These are phyloP conservation scores for Zootermopsis nevadensis DNA, from an alignment of 2,888 invertebrate genomes.

Conservation along the genomic window DNA sequence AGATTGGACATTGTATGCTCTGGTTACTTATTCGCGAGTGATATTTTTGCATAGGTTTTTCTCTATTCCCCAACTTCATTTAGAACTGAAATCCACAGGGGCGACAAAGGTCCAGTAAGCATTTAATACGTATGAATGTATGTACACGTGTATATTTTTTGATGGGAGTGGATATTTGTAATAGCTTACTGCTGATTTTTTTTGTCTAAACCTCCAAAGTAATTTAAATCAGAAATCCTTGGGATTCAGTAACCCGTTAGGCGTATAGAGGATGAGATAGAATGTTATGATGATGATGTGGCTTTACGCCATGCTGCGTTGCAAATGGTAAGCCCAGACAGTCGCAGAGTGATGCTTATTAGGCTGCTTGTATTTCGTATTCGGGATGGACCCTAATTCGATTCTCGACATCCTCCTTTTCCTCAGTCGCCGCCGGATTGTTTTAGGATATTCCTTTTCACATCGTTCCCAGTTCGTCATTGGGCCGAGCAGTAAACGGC, in stretches of 20 bases:
- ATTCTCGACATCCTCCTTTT: no score
- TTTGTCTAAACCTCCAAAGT: not conserved
- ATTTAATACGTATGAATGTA: not conserved
- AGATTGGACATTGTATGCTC: no score
- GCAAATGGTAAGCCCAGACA: no score
- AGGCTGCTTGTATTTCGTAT: no score
- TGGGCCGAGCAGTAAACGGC: no score
- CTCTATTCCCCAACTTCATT: not conserved
- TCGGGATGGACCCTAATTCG: no score
- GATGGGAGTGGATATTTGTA: not conserved
- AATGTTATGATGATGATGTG: not conserved
- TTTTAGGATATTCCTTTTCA: no score
- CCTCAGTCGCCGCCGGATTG: no score
- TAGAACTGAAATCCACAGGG: not conserved
- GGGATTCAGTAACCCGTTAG: not conserved
- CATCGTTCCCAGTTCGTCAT: no score
- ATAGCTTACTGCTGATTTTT: not conserved
- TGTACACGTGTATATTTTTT: not conserved
- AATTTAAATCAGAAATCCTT: conserved; percentile 19
- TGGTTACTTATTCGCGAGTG: not conserved
- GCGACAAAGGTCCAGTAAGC: not conserved
- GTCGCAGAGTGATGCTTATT: no score
- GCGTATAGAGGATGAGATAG: not conserved
- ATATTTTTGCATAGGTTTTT: not conserved
- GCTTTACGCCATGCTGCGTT: not conserved